These are phyloP conservation scores for Drosophila cardini DNA, from an alignment of 1,140 invertebrate species.

Conservation along the genomic window DNA sequence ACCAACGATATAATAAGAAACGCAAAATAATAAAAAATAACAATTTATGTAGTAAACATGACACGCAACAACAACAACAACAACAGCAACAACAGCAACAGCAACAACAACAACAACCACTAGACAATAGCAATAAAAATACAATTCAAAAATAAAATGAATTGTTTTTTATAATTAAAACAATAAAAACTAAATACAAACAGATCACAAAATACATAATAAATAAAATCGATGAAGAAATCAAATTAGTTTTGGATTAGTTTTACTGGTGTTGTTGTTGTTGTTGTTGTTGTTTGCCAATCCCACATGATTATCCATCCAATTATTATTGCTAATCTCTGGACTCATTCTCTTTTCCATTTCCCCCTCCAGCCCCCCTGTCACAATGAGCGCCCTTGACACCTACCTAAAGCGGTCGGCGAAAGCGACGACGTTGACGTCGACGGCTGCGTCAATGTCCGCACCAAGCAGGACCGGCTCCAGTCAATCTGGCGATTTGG, in stretches of 20 bases:
- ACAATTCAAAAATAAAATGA: slow-evolving; percentile 37
- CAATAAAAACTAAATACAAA: slow-evolving; percentile 9
- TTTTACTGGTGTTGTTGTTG: slow-evolving; percentile 10
- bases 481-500: slow-evolving; percentile 25
- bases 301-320: neutral
- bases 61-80: slow-evolving; percentile 33
- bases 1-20: slow-evolving; percentile 20
- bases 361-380: slow-evolving; percentile 10
- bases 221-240: slow-evolving; percentile 35
- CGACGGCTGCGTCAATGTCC: neutral
- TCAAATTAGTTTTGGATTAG: slow-evolving; percentile 11
- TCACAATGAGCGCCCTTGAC: slow-evolving; percentile 37
- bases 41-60: slow-evolving; percentile 47
- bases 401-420: slow-evolving; percentile 40
- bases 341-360: neutral
- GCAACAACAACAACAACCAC: too few species aligned
- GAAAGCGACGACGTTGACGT: slow-evolving; percentile 18
- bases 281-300: slow-evolving; percentile 7
- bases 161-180: slow-evolving; percentile 35
- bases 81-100: slow-evolving; percentile 23
- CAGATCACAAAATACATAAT: slow-evolving; percentile 13
- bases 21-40: slow-evolving; percentile 47
- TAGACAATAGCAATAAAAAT: slow-evolving; percentile 10
- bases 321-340: slow-evolving; percentile 5
- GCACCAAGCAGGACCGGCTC: slow-evolving; percentile 45